phyloP scores from a whole-genome alignment of 2,797 vertebrate species.

The Graptemys geographica region DNA sequence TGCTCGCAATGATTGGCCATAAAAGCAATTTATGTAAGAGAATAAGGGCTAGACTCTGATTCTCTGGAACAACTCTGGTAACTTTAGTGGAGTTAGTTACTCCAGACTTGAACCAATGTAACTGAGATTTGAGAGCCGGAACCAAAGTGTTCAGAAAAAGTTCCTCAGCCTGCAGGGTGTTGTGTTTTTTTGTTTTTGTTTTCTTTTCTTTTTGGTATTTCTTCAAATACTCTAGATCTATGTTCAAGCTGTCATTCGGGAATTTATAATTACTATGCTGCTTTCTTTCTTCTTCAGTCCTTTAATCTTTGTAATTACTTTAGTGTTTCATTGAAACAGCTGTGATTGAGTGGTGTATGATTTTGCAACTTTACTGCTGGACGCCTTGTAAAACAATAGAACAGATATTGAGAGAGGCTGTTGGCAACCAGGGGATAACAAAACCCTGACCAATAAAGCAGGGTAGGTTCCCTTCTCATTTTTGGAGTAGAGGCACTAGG shows the following conservation, averaged over 20 bases:
- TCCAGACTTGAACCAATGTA: not conserved
- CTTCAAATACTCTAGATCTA: not conserved
- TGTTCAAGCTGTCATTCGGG: not conserved
- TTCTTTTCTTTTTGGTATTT: not conserved
- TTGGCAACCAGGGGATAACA: not conserved
- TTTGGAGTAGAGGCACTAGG: not conserved
- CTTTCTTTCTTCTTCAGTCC: not conserved
- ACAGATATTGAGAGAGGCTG: not conserved
- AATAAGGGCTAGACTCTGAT: not conserved
- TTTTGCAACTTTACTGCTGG: not conserved
- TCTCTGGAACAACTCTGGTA: not conserved
- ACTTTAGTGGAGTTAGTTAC: not conserved
- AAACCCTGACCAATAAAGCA: not conserved
- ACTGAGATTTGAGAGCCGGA: not conserved
- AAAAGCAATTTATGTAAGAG: not conserved
- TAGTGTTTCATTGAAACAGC: not conserved
- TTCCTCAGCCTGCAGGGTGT: not conserved
- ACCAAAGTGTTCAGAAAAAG: not conserved
- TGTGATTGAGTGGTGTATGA: not conserved
- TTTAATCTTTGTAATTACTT: not conserved
- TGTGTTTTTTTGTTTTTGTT: not conserved
- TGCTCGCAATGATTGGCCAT: not conserved
- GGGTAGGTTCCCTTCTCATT: not conserved
- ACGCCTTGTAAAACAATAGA: not conserved
- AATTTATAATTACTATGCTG: not conserved